phyloP scores from a whole-genome alignment of 2,888 invertebrate species.

The Himalopsyche japonica region DNA sequence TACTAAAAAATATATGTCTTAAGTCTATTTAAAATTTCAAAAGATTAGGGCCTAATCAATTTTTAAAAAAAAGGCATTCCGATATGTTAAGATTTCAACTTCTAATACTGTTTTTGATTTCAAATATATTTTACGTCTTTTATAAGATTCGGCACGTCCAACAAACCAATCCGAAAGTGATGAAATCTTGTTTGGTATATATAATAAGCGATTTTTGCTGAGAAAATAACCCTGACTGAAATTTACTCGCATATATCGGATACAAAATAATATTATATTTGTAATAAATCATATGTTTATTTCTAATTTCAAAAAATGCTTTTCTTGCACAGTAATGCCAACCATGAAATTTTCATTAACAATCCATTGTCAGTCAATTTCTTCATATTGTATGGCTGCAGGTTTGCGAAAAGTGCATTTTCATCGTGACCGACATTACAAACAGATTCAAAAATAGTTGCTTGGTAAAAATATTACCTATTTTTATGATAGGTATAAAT shows the following conservation, averaged over 20 bases:
- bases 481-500: neutral
- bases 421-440: neutral
- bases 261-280: no score
- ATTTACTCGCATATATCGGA: no score
- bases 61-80: no score
- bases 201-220: no score
- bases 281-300: neutral
- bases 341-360: slow-evolving; percentile 4
- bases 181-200: neutral
- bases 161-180: neutral
- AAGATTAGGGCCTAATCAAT: no score
- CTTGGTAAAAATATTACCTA: neutral
- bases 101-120: neutral
- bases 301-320: neutral
- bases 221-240: no score
- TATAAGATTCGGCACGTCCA: no score
- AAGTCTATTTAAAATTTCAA: no score
- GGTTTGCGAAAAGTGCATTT: neutral
- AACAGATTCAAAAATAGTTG: neutral
- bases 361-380: neutral
- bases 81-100: no score
- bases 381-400: neutral
- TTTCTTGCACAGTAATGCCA: neutral
- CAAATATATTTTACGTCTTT: neutral
- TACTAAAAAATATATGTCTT: no score